Evolutionary conservation across 1,140 invertebrate species (phyloP), one percentile per base, ranked within the genome.

Genomic region (Drosophila pseudoobscura): DNA sequence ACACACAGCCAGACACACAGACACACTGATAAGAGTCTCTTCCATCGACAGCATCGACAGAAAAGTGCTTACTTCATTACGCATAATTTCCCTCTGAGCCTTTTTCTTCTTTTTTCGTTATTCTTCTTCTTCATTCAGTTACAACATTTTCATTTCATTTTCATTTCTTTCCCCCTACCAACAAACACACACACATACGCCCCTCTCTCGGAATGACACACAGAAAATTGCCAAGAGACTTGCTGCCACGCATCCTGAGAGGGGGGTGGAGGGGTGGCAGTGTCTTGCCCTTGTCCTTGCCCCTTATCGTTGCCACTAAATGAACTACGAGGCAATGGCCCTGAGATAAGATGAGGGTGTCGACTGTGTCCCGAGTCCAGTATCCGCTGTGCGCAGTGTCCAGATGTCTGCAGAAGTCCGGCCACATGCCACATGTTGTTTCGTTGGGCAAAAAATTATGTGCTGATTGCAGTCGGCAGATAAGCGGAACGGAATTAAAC

Each of bases 11-110:
- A 55, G 26, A 51, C 24, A 47, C 69, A 59, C 61, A 53, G 41
- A 58, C 52, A 65, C 17, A 55, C 54, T 24, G 65, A 69, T 69
- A 69, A 54, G 53, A 64, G 20, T 66, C 52, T 35, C 52, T 46
- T 43, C 68, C 50, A 68, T 68, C 45, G 51, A 57, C 69, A 61
- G 43, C 50, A 68, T 68, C 44, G 50, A 57, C 69, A 61, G 44
- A 61, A 35, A 80, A 87, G 84, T 87, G 80, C 80, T 87, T 87
- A 85, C 82, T 85, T 85, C 80, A 85, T 85, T 85, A 85, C 80
- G 80, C 80, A 85, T 85, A 85, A 85, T 85, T 85, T 85, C 82
- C 80, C 11, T 35, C 31, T 87, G 77, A 41, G 71, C 73, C 72
- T 11, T 11, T 3, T 11, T 11, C 31, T 35, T 11, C 80, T 35